These are phyloP conservation scores for Machimus rusticus DNA, from an alignment of 2,888 invertebrate species.

Conservation along the genomic window DNA sequence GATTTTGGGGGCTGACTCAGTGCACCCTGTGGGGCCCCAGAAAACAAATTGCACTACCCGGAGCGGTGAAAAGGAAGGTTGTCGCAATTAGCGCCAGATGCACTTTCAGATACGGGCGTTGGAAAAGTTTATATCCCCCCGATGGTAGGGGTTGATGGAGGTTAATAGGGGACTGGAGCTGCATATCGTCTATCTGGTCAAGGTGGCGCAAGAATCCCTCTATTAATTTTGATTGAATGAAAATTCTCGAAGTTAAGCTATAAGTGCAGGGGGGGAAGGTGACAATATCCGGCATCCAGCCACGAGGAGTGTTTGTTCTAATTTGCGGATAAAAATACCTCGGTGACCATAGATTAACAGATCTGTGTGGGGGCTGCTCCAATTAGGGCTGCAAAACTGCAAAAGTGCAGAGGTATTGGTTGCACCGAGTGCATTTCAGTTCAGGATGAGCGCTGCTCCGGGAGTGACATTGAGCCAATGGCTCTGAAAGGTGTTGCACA, in stretches of 20 bases:
- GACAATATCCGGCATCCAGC: background rate
- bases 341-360: slow-evolving; percentile 12
- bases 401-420: background rate
- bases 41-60: background rate
- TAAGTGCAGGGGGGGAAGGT: background rate
- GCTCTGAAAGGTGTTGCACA: background rate
- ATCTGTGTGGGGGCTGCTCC: background rate
- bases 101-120: background rate
- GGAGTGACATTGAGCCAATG: background rate
- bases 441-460: background rate
- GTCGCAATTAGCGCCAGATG: background rate
- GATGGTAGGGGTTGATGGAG: background rate
- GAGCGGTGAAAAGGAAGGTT: background rate
- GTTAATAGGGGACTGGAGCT: background rate
- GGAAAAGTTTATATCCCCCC: background rate
- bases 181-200: slow-evolving; percentile 5
- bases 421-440: background rate
- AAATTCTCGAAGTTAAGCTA: background rate
- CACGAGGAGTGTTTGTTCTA: slow-evolving; percentile 26
- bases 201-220: background rate
- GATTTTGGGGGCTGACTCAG: background rate
- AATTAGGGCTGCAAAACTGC: background rate
- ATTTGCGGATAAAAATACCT: slow-evolving; percentile 41
- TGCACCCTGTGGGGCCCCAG: background rate
- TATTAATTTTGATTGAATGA: slow-evolving; percentile 33